Evolutionary conservation across 2,797 vertebrate species (phyloP).

Genomic region (Sphenodon punctatus): DNA sequence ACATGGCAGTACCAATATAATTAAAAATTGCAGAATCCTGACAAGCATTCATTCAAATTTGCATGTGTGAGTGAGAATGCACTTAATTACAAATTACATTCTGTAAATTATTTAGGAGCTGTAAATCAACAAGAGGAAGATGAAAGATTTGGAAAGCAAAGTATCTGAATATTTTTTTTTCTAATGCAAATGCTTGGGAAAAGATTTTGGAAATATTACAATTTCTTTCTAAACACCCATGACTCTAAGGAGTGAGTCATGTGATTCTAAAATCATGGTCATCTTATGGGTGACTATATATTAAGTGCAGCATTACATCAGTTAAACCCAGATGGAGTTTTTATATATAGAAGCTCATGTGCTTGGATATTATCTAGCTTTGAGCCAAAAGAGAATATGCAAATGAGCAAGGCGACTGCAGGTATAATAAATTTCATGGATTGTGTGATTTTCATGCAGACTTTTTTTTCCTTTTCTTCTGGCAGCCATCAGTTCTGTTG

Average conservation of each 20-base stretch:
- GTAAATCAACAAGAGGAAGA: slow-evolving; percentile 65
- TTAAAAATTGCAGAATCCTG: slow-evolving; percentile 73
- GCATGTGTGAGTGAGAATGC: slow-evolving; percentile 69
- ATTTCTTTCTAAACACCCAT: neutral
- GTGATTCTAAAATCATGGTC: no score
- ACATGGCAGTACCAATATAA: slow-evolving; percentile 45
- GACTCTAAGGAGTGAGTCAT: slow-evolving; percentile 18
- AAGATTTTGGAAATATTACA: neutral
- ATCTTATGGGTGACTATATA: neutral
- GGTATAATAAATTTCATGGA: slow-evolving; percentile 42
- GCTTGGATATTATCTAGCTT: slow-evolving; percentile 20
- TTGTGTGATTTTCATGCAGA: slow-evolving; percentile 13
- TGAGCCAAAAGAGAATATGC: neutral
- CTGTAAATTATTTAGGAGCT: slow-evolving; percentile 69
- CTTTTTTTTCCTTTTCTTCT: neutral
- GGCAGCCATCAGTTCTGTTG: neutral
- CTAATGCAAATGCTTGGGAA: slow-evolving; percentile 12
- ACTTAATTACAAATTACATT: slow-evolving; percentile 69
- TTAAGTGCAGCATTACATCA: neutral
- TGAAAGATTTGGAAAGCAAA: slow-evolving; percentile 39
- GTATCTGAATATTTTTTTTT: slow-evolving; percentile 39
- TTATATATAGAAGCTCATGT: neutral
- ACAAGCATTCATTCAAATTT: slow-evolving; percentile 74
- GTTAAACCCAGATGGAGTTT: neutral
- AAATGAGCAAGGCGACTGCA: slow-evolving; percentile 28